phyloP scores from a whole-genome alignment of 64 coral and sea anemone genomes.

The Dendronephthya gigantea region DNA sequence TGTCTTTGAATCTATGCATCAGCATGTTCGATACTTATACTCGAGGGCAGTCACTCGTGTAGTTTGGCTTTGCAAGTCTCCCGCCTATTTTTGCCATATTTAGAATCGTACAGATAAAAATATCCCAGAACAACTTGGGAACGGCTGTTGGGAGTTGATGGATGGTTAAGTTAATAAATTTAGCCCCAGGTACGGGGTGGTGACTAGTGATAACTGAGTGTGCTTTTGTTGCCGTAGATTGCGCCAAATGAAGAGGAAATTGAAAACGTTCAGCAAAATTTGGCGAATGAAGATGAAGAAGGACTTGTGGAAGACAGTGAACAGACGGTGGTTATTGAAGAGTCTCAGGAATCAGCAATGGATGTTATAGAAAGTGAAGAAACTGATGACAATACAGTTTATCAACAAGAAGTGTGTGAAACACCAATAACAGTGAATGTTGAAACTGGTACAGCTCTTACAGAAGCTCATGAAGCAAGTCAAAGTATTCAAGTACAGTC shows the following conservation, averaged over 20 bases:
- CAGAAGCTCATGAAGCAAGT: conserved; percentile 1
- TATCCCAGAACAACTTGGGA: too few species aligned
- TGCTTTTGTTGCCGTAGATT: not conserved
- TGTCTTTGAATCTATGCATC: too few species aligned
- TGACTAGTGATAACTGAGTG: not conserved
- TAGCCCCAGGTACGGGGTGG: too few species aligned
- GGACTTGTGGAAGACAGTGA: not conserved
- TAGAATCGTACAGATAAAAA: too few species aligned
- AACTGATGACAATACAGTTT: not conserved
- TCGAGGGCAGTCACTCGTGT: too few species aligned
- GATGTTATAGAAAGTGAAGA: not conserved
- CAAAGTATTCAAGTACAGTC: not conserved
- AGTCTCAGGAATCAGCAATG: not conserved
- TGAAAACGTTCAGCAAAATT: not conserved
- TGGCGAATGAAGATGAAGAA: not conserved
- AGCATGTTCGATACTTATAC: too few species aligned
- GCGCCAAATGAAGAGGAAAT: not conserved
- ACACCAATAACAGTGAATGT: not conserved
- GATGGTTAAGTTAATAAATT: too few species aligned
- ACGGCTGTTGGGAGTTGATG: too few species aligned
- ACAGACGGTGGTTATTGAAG: not conserved
- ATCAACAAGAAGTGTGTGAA: not conserved
- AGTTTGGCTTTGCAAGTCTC: too few species aligned
- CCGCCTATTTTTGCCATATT: not conserved
- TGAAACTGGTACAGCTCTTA: not conserved